Evolutionary conservation across 2,113 vertebrate genomes (phyloP), one percentile per base, ranked within the genome.

Genomic region (Caranx melampygus): DNA sequence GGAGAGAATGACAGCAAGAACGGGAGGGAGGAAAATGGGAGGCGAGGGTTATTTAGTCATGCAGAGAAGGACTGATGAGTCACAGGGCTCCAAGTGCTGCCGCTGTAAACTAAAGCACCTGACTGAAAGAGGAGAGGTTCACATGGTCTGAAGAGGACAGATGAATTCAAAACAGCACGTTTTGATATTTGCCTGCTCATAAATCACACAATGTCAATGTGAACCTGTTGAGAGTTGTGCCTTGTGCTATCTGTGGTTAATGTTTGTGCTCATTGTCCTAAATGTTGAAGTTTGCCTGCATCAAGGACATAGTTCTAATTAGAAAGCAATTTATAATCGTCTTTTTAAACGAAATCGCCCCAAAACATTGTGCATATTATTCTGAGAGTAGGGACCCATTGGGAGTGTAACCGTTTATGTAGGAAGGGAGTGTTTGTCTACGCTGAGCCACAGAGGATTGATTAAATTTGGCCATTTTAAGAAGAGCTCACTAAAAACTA

Each of bases 51-150:
- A 70, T 86, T 88, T 72, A 79, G 72, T 18, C 42, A 52, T 83
- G 33, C 76, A 64, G 80, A 52, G 70, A 59, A 82, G 65, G 45
- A 79, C 64, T 79, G 86, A 84, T 92, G 86, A 91, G 73, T 90
- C 87, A 87, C 67, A 77, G 82, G 26, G 62, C 45, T 80, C 78
- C 7, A 71, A 33, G 51, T 82, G 34, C 45, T 70, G 58, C 74
- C 71, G 40, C 47, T 63, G 54, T 69, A 54, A 78, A 78, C 58
- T 72, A 35, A 79, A 83, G 33, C 75, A 58, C 51, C 87, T 77
- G 81, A 54, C 80, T 78, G 79, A 77, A n/a, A 82, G 45, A 59
- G 57, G 52, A 73, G 58, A 63, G 18, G 15, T 3, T 49, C 84
- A 70, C 72, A 26, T 62, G 31, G 26, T 79, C 40, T 11, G 54